A percentile compares a stretch with the other conserved stretches of the same genome.
Conservation (phyloP, 1,140 invertebrate species). For the Manduca sexta region DNA sequence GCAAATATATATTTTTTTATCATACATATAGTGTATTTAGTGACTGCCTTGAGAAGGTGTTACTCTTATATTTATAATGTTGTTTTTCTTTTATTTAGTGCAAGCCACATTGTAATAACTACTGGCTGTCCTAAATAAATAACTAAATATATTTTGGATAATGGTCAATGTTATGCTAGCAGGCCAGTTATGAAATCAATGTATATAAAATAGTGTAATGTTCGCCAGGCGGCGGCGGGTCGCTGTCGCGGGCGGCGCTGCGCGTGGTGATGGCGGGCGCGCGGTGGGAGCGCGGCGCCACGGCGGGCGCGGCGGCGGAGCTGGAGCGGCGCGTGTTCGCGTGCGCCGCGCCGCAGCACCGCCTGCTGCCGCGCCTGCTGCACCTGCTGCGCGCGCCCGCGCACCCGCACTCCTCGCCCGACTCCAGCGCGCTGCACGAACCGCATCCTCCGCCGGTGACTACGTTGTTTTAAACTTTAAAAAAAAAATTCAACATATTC, state of each 20-base stretch:
- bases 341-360: slow-evolving; percentile 49
- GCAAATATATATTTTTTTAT: too few relatives aligned
- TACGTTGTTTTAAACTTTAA: too few relatives aligned
- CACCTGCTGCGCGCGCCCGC: slow-evolving; percentile 40
- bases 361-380: slow-evolving; percentile 53
- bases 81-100: too few relatives aligned
- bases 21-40: too few relatives aligned
- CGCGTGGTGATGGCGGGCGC: slow-evolving; percentile 52
- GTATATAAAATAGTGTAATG: neutral
- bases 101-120: too few relatives aligned
- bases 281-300: slow-evolving; percentile 45
- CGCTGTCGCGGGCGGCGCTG: slow-evolving; percentile 38
- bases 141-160: too few relatives aligned
- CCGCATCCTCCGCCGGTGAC: neutral
- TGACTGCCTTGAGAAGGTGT: too few relatives aligned
- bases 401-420: slow-evolving; percentile 4
- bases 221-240: slow-evolving; percentile 2
- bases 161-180: too few relatives aligned
- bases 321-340: slow-evolving; percentile 50
- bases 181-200: too few relatives aligned
- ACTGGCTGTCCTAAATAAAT: too few relatives aligned
- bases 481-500: neutral
- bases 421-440: neutral
- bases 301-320: slow-evolving; percentile 34
- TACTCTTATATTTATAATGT: too few relatives aligned